Evolutionary conservation across 1,140 invertebrate species (phyloP).

Genomic region (Reticulitermes speratus): DNA sequence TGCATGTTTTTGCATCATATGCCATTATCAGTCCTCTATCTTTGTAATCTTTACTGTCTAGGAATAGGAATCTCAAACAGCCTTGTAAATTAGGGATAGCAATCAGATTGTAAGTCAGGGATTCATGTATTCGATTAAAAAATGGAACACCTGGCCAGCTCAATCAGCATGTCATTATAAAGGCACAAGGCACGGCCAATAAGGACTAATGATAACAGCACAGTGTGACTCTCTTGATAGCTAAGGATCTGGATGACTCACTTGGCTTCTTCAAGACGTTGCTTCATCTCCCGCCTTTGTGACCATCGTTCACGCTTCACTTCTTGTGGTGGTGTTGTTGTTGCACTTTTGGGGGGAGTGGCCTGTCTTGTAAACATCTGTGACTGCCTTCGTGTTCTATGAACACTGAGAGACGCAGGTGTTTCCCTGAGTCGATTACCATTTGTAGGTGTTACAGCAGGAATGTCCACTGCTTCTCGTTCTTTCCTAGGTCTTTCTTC

Average conservation of each 20-base stretch:
- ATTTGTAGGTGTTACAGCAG: neutral
- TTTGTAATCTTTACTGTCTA: no score
- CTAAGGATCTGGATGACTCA: neutral
- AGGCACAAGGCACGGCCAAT: no score
- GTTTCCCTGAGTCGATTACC: neutral
- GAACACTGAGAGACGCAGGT: neutral
- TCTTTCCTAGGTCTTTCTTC: neutral
- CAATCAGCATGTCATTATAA: no score
- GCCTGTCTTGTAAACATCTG: neutral
- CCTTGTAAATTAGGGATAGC: no score
- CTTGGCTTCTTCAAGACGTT: conserved; percentile 35
- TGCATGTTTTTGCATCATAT: no score
- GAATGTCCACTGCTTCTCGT: neutral
- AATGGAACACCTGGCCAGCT: no score
- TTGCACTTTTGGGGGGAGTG: neutral
- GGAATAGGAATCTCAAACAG: no score
- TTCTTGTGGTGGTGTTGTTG: neutral
- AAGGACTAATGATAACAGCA: no score
- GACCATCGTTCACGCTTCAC: conserved; percentile 45
- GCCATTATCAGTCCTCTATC: no score
- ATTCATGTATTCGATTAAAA: no score
- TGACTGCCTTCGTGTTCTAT: conserved; percentile 7
- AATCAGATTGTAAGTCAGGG: no score
- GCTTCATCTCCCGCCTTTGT: conserved; percentile 47
- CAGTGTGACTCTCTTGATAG: no score